phyloP scores from a whole-genome alignment of 2,888 invertebrate genomes.

The Steromphala cineraria region DNA sequence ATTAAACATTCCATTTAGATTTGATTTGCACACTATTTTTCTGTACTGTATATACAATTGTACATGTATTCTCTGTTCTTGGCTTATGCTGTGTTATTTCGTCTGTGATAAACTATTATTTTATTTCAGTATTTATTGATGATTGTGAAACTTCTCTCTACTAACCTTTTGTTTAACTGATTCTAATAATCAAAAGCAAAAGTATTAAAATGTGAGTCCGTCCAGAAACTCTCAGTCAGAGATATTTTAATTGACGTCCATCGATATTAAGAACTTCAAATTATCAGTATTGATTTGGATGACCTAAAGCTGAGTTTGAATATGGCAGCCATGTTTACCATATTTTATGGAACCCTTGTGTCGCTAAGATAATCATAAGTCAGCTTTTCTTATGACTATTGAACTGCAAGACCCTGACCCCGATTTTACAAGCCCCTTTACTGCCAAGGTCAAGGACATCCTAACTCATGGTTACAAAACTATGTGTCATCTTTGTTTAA shows the following conservation, averaged over 20 bases:
- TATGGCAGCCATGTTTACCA: too few species aligned
- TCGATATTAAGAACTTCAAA: too few species aligned
- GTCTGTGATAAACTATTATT: conserved; percentile 5
- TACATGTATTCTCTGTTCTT: background rate
- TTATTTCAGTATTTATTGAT: conserved; percentile 3
- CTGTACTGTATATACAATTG: background rate
- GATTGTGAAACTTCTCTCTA: conserved; percentile 3
- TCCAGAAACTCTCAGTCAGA: background rate
- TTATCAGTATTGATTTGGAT: too few species aligned
- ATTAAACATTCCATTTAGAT: background rate
- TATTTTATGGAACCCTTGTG: too few species aligned
- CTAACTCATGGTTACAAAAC: too few species aligned
- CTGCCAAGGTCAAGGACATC: too few species aligned
- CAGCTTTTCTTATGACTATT: too few species aligned
- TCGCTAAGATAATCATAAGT: too few species aligned
- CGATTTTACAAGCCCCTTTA: too few species aligned
- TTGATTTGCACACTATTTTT: background rate
- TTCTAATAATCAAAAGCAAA: background rate
- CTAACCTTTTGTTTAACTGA: background rate
- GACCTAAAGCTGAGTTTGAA: too few species aligned
- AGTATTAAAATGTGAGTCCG: background rate
- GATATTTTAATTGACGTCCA: background rate
- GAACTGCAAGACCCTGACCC: too few species aligned
- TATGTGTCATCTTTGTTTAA: too few species aligned
- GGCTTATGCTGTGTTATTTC: background rate